Percentiles rank a stretch among this genome's conserved stretches.
These are phyloP conservation scores for Alca torda DNA, from an alignment of 2,797 vertebrate genomes.

Conservation along the genomic window DNA sequence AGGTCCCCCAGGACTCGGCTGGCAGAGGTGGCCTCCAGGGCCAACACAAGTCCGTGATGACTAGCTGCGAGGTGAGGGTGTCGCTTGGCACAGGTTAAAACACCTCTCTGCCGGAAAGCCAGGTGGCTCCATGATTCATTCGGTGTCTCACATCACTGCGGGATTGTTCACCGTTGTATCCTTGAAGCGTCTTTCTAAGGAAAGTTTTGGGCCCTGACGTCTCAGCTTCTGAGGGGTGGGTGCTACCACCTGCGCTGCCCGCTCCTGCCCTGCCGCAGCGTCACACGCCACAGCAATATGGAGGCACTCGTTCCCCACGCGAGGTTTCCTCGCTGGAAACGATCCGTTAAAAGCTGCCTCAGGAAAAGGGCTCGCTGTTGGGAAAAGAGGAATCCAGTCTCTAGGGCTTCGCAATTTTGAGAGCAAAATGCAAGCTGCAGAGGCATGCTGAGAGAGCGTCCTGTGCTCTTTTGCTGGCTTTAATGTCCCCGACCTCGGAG, in stretches of 20 bases:
- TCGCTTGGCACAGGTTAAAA: not conserved
- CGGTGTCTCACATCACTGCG: accelerated
- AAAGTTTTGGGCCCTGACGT: not conserved
- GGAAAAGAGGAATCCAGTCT: not conserved
- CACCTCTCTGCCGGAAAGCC: not conserved
- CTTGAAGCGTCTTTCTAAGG: not conserved
- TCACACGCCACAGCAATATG: accelerated
- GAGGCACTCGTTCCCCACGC: accelerated
- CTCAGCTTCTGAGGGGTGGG: not conserved
- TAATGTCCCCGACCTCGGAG: accelerated
- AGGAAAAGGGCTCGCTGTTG: not conserved
- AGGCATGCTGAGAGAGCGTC: not conserved
- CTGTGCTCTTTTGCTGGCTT: not conserved
- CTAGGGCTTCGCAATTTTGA: not conserved
- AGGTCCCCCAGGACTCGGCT: not conserved
- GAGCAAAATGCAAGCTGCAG: not conserved
- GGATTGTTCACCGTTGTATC: not conserved
- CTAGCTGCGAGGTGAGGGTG: not conserved
- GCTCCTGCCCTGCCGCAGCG: not conserved
- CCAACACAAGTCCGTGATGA: not conserved
- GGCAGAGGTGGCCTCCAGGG: not conserved
- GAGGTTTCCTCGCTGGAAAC: not conserved
- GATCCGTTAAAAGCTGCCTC: not conserved
- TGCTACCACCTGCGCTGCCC: not conserved
- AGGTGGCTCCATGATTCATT: not conserved